Evolutionary conservation across 2,888 invertebrate genomes (phyloP).

Genomic region (Formica aserva): DNA sequence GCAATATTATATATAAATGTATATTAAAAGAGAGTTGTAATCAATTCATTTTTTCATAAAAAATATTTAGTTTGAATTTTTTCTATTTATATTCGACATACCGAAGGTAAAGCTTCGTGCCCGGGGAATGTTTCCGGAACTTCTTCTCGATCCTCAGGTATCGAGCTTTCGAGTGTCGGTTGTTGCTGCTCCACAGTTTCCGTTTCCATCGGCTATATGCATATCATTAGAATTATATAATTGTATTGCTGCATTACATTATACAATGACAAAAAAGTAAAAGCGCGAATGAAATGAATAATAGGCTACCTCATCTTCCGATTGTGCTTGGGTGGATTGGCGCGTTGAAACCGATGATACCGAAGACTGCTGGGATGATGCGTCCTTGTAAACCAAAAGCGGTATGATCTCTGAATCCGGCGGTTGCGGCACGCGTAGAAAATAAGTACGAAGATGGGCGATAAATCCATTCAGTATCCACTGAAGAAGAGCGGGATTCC

Average conservation of each 20-base stretch:
- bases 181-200: slow-evolving; percentile 82
- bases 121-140: slow-evolving; percentile 81
- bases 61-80: not conserved
- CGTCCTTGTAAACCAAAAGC: slow-evolving; percentile 74
- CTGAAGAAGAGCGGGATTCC: slow-evolving; percentile 76
- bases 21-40: not conserved
- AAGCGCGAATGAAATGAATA: not conserved
- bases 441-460: slow-evolving; percentile 70
- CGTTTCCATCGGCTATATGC: slow-evolving; percentile 87
- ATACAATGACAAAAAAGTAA: not conserved
- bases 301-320: slow-evolving; percentile 76
- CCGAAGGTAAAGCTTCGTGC: slow-evolving; percentile 80
- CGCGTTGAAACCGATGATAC: slow-evolving; percentile 55
- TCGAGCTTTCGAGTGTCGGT: slow-evolving; percentile 67
- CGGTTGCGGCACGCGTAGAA: slow-evolving; percentile 66
- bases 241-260: not conserved
- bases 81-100: slow-evolving; percentile 67
- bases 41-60: not conserved
- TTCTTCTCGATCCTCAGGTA: slow-evolving; percentile 79
- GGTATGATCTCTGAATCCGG: slow-evolving; percentile 73
- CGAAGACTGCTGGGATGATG: slow-evolving; percentile 62
- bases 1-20: not conserved
- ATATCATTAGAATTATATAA: not conserved
- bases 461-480: slow-evolving; percentile 78
- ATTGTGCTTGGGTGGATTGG: slow-evolving; percentile 64